Base-by-base conservation (phyloP, 2,797 vertebrate genomes). In the Lophotriccus pileatus region DNA sequence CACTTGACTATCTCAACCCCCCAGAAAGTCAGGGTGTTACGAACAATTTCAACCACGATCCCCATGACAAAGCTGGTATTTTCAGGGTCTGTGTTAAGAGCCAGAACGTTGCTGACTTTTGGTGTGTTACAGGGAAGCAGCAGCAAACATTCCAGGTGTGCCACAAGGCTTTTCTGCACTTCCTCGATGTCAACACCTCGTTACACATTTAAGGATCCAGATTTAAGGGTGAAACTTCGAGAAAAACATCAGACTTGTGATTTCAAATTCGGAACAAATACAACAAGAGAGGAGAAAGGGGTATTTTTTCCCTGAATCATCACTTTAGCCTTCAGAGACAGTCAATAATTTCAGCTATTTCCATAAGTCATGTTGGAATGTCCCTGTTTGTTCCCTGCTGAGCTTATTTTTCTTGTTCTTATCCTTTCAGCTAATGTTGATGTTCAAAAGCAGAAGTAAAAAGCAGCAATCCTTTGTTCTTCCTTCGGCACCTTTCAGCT, bases 1-100 rank as follows among this genome's bases (percentile, higher is more conserved):
- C 74, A 87, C 75, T 59, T 37, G 53, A 53, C 59, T 93, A 85
- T 81, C 84, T 87, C 73, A 37, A 47, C 37, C 93, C 76, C 73
- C 37, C 84, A 93, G 86, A 77, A 69, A 81, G 32, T 18, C 41
- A 46, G n/a, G 41, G 21, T n/a, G 24, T 36, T 28, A 70, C 27
- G 3, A 7, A 68, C 37, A 43, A 39, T n/a, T 94, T 80, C 39
- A 70, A 67, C n/a, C 9, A 10, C 0, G 3, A 34, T 25, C 30
- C 9, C 64, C 64, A 39, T 3, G 56, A 59, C 58, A 89, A 81
- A 83, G 36, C 7, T 47, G 19, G 17, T 18, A 34, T 62, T 91
- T 94, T 41, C 9, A 50, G 12, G 15, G 24, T 12, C 63, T 39
- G 3, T 43, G 43, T 30, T 32, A 19, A 43, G 41, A 87, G 50